Evolutionary conservation across 2,888 invertebrate species (phyloP).

Genomic region (Osmoderma eremita): DNA sequence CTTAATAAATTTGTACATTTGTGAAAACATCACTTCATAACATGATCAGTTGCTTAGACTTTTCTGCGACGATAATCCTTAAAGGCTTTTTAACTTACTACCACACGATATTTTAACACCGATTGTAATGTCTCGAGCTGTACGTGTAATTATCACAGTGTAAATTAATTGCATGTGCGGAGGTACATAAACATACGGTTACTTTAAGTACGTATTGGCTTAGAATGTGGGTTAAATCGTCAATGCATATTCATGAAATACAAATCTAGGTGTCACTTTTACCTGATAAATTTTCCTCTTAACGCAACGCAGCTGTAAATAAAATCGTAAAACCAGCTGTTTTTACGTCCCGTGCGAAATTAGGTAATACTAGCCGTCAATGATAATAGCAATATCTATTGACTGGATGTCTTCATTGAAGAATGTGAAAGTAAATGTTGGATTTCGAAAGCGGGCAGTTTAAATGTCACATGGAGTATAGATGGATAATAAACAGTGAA

Average conservation of each 20-base stretch:
- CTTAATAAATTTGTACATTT: no score
- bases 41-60: no score
- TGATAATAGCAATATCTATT: slow-evolving; percentile 29
- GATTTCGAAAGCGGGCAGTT: not conserved
- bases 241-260: slow-evolving; percentile 34
- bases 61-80: no score
- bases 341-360: slow-evolving; percentile 19
- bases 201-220: not conserved
- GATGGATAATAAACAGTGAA: no score
- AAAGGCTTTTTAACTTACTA: no score
- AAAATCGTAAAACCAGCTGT: slow-evolving; percentile 16
- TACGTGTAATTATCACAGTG: not conserved
- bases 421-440: slow-evolving; percentile 34
- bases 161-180: not conserved
- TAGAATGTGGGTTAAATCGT: slow-evolving; percentile 21
- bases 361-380: slow-evolving; percentile 24
- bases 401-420: slow-evolving; percentile 29
- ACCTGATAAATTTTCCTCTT: slow-evolving; percentile 25
- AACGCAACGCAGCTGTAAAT: slow-evolving; percentile 21
- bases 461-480: no score
- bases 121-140: no score
- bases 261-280: slow-evolving; percentile 35
- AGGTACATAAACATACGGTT: slow-evolving; percentile 4
- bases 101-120: no score
- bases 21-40: no score